phyloP scores from a whole-genome alignment of 2,888 invertebrate species.

The Steinernema carpocapsae region DNA sequence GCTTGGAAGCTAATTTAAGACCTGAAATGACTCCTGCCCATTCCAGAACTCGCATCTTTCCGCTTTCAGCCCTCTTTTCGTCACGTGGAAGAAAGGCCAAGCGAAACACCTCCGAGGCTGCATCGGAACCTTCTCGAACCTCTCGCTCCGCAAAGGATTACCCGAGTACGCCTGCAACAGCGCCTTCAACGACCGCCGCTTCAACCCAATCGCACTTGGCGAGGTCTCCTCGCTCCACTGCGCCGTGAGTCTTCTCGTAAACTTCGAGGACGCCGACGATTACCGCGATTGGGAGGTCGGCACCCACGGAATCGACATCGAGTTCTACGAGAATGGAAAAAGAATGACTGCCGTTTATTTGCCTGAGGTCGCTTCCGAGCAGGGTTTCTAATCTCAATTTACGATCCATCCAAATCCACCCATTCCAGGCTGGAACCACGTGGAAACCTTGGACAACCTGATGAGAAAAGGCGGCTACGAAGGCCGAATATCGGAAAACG shows the following conservation, averaged over 20 bases:
- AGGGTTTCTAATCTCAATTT: conserved; percentile 79
- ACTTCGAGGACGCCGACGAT: conserved; percentile 93
- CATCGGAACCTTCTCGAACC: conserved; percentile 85
- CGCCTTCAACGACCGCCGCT: conserved; percentile 95
- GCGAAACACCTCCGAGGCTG: conserved; percentile 93
- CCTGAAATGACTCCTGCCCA: background rate
- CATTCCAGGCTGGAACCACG: conserved; percentile 91
- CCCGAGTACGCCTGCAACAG: conserved; percentile 73
- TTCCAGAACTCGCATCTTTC: background rate
- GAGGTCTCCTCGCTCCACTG: conserved; percentile 80
- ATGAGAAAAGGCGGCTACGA: conserved; percentile 96
- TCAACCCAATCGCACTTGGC: conserved; percentile 89
- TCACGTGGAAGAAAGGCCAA: conserved; percentile 97
- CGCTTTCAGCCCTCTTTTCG: conserved; percentile 87
- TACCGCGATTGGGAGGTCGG: conserved; percentile 90
- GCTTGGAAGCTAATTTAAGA: no score
- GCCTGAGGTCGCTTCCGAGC: conserved; percentile 96
- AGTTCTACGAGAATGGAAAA: conserved; percentile 84
- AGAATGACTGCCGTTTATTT: conserved; percentile 92
- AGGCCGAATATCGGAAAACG: conserved; percentile 75
- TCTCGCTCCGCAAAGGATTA: conserved; percentile 52
- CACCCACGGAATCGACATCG: conserved; percentile 94
- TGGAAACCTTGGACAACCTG: conserved; percentile 95
- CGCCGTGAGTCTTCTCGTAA: conserved; percentile 83
- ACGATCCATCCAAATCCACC: background rate